Evolutionary conservation across 2,888 invertebrate species (phyloP), one percentile per base, ranked within the genome.

Genomic region (Volucella inanis): DNA sequence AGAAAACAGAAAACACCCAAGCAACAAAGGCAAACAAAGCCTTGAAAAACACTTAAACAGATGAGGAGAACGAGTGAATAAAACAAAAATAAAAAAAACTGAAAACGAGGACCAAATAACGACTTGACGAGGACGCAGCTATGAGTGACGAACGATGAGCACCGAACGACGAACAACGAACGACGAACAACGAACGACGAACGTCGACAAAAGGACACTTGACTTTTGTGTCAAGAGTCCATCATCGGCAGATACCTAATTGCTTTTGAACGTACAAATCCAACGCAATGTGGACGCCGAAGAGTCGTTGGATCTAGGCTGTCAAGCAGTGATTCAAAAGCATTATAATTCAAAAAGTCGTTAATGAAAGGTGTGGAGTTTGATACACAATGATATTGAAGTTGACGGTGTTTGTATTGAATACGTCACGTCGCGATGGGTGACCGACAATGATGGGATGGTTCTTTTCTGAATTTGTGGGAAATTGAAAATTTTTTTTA

Each of bases 151-250:
- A 31, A 31, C 31, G 18, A 22, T 22, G 18, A 22, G 18, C 18
- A 22, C 18, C 18, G 18, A 22, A 22, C 18, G 3, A 2, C 18
- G 18, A 2, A 22, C 18, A 22, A 22, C 2, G 18, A 22, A 22
- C 18, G 2, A 22, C 18, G 18, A 22, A 22, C 18, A 3, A 22
- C 18, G 18, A 22, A 22, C 18, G 18, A 61, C 50, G 71, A 64
- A 57, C 76, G 72, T 71, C 57, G 62, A 77, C 76, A 77, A 77
- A 81, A 85, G 85, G 81, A 85, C 85, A 81, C 85, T 85, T 85
- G 77, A 85, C 85, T 85, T 85, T 85, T 72, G 72, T 85, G 85
- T 85, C 85, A 85, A 85, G 81, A 81, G 85, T 85, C 85, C 80
- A 72, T 77, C 72, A 85, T 64, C 85, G 64, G 72, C 76, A 72